Base-by-base conservation (phyloP, 2,113 vertebrate genomes). In the Bubo scandiacus region DNA sequence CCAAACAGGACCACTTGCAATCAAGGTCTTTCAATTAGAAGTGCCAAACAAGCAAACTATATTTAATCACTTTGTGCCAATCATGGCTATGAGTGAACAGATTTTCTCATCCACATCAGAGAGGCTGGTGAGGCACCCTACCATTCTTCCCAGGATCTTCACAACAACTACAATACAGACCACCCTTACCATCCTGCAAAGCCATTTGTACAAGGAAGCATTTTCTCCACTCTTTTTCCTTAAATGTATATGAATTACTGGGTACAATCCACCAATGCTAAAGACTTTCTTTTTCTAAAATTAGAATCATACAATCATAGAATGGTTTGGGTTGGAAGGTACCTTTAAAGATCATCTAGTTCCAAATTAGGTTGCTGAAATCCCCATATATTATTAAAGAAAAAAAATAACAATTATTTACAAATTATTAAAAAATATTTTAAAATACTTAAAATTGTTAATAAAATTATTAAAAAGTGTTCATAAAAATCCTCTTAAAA, bases 211-310 rank as follows among this genome's bases (percentile, higher is more conserved):
- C n/a, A 18, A n/a, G 42, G 81, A 65, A 92, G 62, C n/a, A 73
- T 97, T 90, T 92, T 97, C 58, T 98, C 97, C 63, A 96, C 97
- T 97, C 95, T 96, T 97, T 71, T 82, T 96, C 9, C 91, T 91
- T 73, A 97, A 91, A 42, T 59, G 14, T 5, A 79, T 47, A 21
- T 95, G 95, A 84, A 97, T 85, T 72, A 97, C 87, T 1, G 97
- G 94, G 42, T 95, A 98, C 30, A 93, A 95, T 23, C 95, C 96
- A 14, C 32, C 96, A 75, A 96, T 94, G 42, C 95, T 96, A 61
- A 98, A 98, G 21, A 97, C 94, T 89, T 96, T 97, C 77, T 94
- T 97, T 66, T 97, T 96, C 97, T 96, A 55, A 70, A 82, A 90
- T 42, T 22, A 55, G n/a, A 85, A 90, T 73, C 49, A 86, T 14